These are phyloP conservation scores for Festucalex cinctus DNA, from an alignment of 2,113 vertebrate genomes.

Conservation along the genomic window DNA sequence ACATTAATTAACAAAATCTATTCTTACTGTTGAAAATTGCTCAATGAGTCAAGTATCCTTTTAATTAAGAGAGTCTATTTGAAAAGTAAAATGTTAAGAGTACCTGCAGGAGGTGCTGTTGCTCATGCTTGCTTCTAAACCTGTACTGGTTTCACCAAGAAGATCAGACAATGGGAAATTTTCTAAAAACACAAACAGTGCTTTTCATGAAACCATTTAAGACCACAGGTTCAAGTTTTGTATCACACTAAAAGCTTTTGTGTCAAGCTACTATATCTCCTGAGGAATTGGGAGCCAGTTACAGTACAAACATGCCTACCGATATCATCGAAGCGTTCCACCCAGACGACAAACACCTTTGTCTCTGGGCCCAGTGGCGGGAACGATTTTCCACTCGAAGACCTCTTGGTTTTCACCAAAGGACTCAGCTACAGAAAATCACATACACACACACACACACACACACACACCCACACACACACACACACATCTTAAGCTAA, in stretches of 20 bases:
- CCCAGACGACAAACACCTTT: slow-evolving; percentile 93
- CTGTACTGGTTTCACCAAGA: slow-evolving; percentile 89
- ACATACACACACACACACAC: neutral
- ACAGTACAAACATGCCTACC: slow-evolving; percentile 66
- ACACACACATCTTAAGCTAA: neutral
- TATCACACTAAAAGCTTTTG: neutral
- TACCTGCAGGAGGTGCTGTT: slow-evolving; percentile 91
- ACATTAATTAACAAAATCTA: no score
- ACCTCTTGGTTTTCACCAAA: slow-evolving; percentile 82
- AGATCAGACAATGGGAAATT: slow-evolving; percentile 93
- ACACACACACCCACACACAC: neutral
- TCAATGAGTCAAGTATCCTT: no score
- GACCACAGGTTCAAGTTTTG: neutral
- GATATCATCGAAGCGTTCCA: slow-evolving; percentile 93
- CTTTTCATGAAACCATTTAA: neutral
- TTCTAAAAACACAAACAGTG: slow-evolving; percentile 70
- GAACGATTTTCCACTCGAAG: slow-evolving; percentile 83
- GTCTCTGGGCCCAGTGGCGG: slow-evolving; percentile 92
- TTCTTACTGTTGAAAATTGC: no score
- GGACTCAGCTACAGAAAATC: slow-evolving; percentile 78
- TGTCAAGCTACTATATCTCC: neutral
- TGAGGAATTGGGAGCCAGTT: neutral
- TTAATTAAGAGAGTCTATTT: no score
- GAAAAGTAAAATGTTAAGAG: neutral
- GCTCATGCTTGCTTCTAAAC: slow-evolving; percentile 86